phyloP scores from a whole-genome alignment of 1,140 invertebrate species.

The Gryon sp. region DNA sequence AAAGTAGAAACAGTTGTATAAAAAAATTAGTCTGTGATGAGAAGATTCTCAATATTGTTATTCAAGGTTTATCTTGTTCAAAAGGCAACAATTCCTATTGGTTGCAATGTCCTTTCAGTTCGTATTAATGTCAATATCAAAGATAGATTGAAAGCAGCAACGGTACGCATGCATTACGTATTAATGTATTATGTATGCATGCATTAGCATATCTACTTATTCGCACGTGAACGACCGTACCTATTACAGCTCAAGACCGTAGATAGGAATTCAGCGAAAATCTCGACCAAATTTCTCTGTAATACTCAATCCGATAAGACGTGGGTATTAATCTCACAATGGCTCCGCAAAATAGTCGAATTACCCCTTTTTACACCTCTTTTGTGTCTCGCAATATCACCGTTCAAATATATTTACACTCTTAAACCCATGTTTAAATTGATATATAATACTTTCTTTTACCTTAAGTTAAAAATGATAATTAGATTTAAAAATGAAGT shows the following conservation, averaged over 20 bases:
- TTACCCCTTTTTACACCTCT: constrained; percentile 35
- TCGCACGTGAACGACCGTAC: constrained; percentile 61
- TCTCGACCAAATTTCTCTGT: constrained; percentile 59
- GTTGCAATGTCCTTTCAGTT: constrained; percentile 37
- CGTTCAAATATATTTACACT: constrained; percentile 18
- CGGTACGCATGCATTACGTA: constrained; percentile 60
- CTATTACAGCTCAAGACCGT: constrained; percentile 58
- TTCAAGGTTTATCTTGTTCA: constrained; percentile 29
- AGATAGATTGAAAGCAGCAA: constrained; percentile 54
- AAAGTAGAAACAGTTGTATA: no score
- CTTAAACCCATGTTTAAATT: constrained; percentile 14
- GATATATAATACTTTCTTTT: no score
- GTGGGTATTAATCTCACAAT: constrained; percentile 60
- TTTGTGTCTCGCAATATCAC: constrained; percentile 2
- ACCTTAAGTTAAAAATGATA: no score
- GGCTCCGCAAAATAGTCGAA: constrained; percentile 55
- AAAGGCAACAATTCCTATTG: constrained; percentile 45
- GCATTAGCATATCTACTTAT: constrained; percentile 65
- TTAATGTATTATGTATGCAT: constrained; percentile 61
- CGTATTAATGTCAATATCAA: constrained; percentile 58
- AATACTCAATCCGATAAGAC: constrained; percentile 61
- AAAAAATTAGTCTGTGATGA: no score
- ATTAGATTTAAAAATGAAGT: no score
- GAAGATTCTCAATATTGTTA: constrained; percentile 1
- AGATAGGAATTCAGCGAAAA: constrained; percentile 56